Evolutionary conservation across 2,888 invertebrate genomes (phyloP).

Genomic region (Iselma pallidipennis): DNA sequence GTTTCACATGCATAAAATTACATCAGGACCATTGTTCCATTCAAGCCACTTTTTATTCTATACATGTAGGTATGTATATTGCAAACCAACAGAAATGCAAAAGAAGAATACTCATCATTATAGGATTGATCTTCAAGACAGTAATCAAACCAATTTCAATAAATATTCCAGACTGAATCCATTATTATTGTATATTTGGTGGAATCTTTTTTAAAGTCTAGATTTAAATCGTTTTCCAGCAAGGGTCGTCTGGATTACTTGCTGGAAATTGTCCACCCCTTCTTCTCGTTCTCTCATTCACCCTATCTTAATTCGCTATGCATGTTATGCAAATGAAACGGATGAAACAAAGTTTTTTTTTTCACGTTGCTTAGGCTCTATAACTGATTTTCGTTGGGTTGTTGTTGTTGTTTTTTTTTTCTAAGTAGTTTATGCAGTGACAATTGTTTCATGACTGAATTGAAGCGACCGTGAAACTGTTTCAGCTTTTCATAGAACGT

Average conservation of each 20-base stretch:
- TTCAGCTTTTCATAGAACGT: slow-evolving; percentile 10
- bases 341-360: slow-evolving; percentile 43
- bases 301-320: slow-evolving; percentile 43
- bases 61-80: neutral
- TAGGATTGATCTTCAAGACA: neutral
- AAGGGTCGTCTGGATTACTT: too few species aligned
- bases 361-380: slow-evolving; percentile 31
- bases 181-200: too few species aligned
- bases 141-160: neutral
- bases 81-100: too few species aligned
- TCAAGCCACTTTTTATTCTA: neutral
- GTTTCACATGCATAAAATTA: slow-evolving; percentile 4
- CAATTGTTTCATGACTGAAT: slow-evolving; percentile 39
- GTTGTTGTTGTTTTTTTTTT: slow-evolving; percentile 29
- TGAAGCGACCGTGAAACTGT: slow-evolving; percentile 19
- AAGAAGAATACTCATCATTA: too few species aligned
- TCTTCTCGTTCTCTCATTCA: slow-evolving; percentile 5
- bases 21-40: neutral
- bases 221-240: too few species aligned
- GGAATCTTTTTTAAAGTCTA: too few species aligned
- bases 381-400: slow-evolving; percentile 40
- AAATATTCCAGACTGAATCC: too few species aligned
- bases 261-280: slow-evolving; percentile 13
- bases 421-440: slow-evolving; percentile 33
- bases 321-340: slow-evolving; percentile 46